These are phyloP conservation scores for Boulengeromyrus knoepffleri DNA, from an alignment of 2,113 vertebrate genomes.

Conservation along the genomic window DNA sequence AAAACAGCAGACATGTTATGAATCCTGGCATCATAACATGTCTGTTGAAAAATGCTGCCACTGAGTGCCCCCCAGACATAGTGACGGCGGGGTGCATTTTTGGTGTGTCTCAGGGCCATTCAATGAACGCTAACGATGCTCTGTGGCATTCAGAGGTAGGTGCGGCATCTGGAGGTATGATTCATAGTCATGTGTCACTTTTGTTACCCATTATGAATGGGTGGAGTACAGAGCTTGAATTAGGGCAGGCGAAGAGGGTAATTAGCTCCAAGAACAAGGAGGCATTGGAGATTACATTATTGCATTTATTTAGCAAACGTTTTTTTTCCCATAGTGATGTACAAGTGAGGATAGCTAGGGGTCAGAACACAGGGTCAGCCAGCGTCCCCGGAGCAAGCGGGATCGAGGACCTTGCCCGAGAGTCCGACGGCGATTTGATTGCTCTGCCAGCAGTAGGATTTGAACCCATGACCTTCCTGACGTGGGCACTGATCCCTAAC, in stretches of 20 bases:
- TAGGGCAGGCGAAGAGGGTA: not conserved
- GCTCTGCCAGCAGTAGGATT: not conserved
- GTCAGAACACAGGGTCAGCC: not conserved
- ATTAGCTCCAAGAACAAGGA: not conserved
- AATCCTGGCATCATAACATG: not conserved
- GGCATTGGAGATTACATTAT: not conserved
- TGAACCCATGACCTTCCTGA: not conserved
- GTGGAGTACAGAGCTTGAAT: not conserved
- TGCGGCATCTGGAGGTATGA: not conserved
- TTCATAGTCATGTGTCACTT: not conserved
- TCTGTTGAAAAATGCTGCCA: not conserved
- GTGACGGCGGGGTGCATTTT: not conserved
- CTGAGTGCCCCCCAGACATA: not conserved
- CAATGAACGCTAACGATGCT: not conserved
- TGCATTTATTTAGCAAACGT: not conserved
- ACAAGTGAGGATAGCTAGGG: not conserved
- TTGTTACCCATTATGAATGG: not conserved
- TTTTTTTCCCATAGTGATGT: not conserved
- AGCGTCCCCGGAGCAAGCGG: not conserved
- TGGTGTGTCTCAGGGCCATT: not conserved
- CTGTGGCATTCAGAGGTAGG: not conserved
- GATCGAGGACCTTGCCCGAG: not conserved
- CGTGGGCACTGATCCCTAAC: not conserved
- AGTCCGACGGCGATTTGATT: not conserved
- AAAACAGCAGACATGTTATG: not conserved